These are phyloP conservation scores for Babylonia areolata DNA, from an alignment of 1,140 invertebrate genomes.

Conservation along the genomic window DNA sequence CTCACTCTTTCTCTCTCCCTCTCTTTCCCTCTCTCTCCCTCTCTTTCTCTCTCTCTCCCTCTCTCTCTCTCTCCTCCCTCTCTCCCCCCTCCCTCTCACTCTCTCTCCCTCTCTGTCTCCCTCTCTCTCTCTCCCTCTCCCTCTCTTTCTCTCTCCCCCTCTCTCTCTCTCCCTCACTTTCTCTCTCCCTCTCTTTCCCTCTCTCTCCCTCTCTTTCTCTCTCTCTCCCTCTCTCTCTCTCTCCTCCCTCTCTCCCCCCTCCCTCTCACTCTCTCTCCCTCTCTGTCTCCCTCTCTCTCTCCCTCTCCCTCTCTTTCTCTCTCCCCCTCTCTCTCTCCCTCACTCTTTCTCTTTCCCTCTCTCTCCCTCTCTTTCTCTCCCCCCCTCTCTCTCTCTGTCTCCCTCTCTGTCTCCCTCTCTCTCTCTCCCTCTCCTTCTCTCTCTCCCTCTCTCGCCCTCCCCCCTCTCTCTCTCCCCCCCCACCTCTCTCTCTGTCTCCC, in stretches of 20 bases:
- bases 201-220: neutral
- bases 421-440: no score
- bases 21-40: conserved; percentile 10
- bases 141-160: no score
- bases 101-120: neutral
- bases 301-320: neutral
- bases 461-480: no score
- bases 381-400: no score
- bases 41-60: neutral
- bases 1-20: neutral
- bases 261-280: neutral
- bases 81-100: neutral
- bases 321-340: neutral
- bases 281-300: conserved; percentile 2
- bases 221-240: neutral
- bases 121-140: no score
- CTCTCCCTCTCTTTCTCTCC: neutral
- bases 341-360: no score
- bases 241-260: neutral
- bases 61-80: neutral
- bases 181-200: neutral
- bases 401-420: no score
- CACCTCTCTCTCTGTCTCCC: no score
- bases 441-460: no score
- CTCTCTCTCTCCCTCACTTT: no score